phyloP scores from a whole-genome alignment of 2,888 invertebrate genomes.

The Proisotoma minuta region DNA sequence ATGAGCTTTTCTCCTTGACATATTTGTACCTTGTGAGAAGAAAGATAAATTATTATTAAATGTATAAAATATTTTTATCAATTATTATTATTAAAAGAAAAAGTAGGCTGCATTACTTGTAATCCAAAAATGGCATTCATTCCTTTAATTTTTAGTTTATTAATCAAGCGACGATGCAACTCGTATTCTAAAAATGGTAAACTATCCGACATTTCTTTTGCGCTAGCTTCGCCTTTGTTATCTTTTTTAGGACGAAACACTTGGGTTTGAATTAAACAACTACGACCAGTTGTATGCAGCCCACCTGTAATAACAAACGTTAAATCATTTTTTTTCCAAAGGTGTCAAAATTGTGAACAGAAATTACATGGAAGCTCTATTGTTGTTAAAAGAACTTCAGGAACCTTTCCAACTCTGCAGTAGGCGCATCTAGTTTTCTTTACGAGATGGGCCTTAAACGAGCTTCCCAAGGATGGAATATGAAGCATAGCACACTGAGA shows the following conservation, averaged over 20 bases:
- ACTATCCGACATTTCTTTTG: constrained; percentile 90
- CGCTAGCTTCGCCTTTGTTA: constrained; percentile 74
- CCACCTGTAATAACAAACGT: too few relatives aligned
- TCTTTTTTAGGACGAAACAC: constrained; percentile 74
- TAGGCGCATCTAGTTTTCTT: constrained; percentile 67
- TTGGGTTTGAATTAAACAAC: constrained; percentile 66
- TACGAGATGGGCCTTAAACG: constrained; percentile 68
- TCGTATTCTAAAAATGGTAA: constrained; percentile 95
- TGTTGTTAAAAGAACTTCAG: constrained; percentile 84
- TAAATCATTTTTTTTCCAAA: too few relatives aligned
- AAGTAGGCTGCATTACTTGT: constrained; percentile 54
- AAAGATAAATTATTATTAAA: neutral
- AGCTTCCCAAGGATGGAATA: constrained; percentile 72
- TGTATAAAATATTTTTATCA: neutral
- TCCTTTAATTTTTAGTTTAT: constrained; percentile 85
- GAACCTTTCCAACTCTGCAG: constrained; percentile 77
- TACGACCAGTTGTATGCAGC: constrained; percentile 66
- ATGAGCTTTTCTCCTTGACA: constrained; percentile 82
- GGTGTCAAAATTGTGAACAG: too few relatives aligned
- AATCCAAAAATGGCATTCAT: constrained; percentile 92
- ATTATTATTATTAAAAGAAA: neutral
- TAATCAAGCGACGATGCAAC: constrained; percentile 80
- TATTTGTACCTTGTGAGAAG: constrained; percentile 59
- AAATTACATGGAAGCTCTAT: constrained; percentile 81
- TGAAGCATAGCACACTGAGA: constrained; percentile 63